These are phyloP conservation scores for Ctena decussata DNA, from an alignment of 2,888 invertebrate species.

Conservation along the genomic window DNA sequence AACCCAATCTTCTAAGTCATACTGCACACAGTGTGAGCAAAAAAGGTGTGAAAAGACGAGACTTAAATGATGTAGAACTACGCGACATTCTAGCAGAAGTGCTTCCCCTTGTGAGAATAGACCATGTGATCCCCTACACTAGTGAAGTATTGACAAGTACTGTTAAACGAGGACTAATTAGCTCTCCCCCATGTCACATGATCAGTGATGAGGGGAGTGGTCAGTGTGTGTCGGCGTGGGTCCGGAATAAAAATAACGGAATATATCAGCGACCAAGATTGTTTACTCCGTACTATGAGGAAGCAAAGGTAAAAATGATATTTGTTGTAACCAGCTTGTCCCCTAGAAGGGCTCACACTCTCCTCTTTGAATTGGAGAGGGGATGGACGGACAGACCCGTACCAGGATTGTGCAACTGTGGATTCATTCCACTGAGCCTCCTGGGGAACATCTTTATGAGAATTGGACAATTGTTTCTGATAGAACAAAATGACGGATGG, in stretches of 20 bases:
- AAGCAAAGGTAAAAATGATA: constrained; percentile 92
- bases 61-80: constrained; percentile 94
- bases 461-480: too few species aligned
- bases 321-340: too few species aligned
- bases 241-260: constrained; percentile 85
- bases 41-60: constrained; percentile 94
- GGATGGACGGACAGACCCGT: too few species aligned
- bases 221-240: constrained; percentile 82
- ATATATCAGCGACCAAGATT: constrained; percentile 93
- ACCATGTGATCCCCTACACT: constrained; percentile 95
- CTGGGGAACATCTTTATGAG: too few species aligned
- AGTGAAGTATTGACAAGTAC: constrained; percentile 88
- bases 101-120: constrained; percentile 94
- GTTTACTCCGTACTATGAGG: constrained; percentile 98
- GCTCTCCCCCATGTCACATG: constrained; percentile 95
- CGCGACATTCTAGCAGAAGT: constrained; percentile 95
- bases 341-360: too few species aligned
- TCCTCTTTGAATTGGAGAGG: too few species aligned
- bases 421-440: too few species aligned
- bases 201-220: constrained; percentile 90
- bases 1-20: constrained; percentile 96
- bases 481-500: too few species aligned
- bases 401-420: too few species aligned
- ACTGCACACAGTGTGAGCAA: constrained; percentile 97
- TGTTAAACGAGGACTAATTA: constrained; percentile 92